Percentiles rank a stretch among this genome's conserved stretches.
phyloP scores from a whole-genome alignment of 2,888 invertebrate genomes.

The Uloborus plumipes region DNA sequence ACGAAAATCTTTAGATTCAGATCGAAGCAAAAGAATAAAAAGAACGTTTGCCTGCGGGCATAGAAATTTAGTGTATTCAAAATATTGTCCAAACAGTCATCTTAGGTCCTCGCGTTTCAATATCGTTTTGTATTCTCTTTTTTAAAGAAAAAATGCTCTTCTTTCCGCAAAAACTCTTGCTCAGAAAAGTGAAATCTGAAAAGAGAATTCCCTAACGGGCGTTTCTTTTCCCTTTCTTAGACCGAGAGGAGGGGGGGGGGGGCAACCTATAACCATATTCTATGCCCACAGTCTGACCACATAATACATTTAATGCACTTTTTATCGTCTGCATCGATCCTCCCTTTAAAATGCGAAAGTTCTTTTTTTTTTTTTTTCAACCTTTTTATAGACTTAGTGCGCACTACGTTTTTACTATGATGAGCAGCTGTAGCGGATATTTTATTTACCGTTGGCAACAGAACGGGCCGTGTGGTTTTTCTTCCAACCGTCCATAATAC shows the following conservation, averaged over 20 bases:
- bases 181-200: constrained; percentile 51
- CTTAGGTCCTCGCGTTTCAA: constrained; percentile 42
- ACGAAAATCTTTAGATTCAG: background rate
- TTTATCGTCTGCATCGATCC: constrained; percentile 56
- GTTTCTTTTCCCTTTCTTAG: constrained; percentile 19
- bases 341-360: constrained; percentile 57
- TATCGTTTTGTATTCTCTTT: constrained; percentile 41
- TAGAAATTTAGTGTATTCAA: constrained; percentile 56
- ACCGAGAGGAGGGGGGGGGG: constrained; percentile 5
- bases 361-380: constrained; percentile 38
- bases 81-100: constrained; percentile 43
- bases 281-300: constrained; percentile 55
- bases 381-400: constrained; percentile 44
- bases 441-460: constrained; percentile 50
- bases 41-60: constrained; percentile 28
- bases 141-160: constrained; percentile 31
- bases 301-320: constrained; percentile 65
- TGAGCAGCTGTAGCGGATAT: constrained; percentile 60
- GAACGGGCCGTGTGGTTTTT: constrained; percentile 22
- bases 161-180: constrained; percentile 3
- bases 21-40: background rate
- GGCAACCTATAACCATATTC: constrained; percentile 60
- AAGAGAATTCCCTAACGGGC: constrained; percentile 58
- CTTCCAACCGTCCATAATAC: constrained; percentile 58
- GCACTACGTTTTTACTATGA: constrained; percentile 53